Conservation (phyloP, 2,888 invertebrate species). For the Macrophya annulata region DNA sequence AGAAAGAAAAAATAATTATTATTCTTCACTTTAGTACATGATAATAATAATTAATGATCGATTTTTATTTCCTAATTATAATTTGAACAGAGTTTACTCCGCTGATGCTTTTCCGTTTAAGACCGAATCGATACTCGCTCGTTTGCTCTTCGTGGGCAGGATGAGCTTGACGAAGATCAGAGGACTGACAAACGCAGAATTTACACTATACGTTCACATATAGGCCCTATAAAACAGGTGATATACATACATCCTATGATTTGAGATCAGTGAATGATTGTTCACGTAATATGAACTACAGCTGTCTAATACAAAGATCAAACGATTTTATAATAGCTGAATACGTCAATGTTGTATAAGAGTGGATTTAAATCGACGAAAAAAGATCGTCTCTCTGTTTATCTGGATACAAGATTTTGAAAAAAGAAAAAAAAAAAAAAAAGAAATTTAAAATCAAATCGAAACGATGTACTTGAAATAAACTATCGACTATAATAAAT, state of each 20-base stretch:
- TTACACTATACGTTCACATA: slow-evolving; percentile 66
- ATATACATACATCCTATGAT: slow-evolving; percentile 67
- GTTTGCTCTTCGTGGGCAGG: slow-evolving; percentile 6
- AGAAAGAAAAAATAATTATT: not conserved
- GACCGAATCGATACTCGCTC: slow-evolving; percentile 14
- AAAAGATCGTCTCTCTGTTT: not conserved
- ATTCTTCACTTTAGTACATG: not conserved
- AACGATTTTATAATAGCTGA: slow-evolving; percentile 76
- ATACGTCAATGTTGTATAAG: slow-evolving; percentile 57
- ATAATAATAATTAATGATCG: not conserved
- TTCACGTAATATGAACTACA: slow-evolving; percentile 76
- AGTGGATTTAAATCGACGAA: not conserved
- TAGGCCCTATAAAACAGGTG: slow-evolving; percentile 74
- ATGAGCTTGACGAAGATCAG: slow-evolving; percentile 69
- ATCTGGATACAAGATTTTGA: not conserved
- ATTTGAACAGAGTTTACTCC: not conserved
- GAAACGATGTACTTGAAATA: not conserved
- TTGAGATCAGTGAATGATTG: slow-evolving; percentile 77
- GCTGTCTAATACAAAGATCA: slow-evolving; percentile 74
- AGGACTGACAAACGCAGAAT: slow-evolving; percentile 66
- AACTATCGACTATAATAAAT: slow-evolving; percentile 8
- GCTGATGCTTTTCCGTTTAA: not conserved
- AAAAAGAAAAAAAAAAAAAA: not conserved
- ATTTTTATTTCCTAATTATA: not conserved
- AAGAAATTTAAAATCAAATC: not conserved